Evolutionary conservation across 2,797 vertebrate species (phyloP).

Genomic region (Pantherophis alleghaniensis): DNA sequence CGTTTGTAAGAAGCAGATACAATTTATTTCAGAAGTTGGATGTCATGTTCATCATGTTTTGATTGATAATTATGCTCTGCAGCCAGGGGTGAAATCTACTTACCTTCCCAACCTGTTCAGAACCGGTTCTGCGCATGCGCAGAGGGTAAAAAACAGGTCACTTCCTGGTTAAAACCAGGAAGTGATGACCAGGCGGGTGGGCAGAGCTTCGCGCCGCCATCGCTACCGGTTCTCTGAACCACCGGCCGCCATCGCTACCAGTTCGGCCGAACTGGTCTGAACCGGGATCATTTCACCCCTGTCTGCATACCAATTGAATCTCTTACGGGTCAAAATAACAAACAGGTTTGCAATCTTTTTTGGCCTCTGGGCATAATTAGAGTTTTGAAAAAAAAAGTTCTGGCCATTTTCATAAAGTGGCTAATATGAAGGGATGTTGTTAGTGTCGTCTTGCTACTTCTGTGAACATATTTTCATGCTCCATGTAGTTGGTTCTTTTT

Average conservation of each 20-base stretch:
- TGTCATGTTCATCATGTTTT: background rate
- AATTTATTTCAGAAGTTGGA: background rate
- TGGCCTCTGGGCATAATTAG: slow-evolving; percentile 7
- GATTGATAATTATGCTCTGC: background rate
- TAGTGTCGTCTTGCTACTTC: background rate
- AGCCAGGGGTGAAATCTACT: background rate
- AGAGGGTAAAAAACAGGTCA: no score
- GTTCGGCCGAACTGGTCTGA: no score
- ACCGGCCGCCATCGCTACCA: no score
- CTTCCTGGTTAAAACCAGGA: no score
- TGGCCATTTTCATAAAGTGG: background rate
- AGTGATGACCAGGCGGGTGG: no score
- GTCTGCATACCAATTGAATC: background rate
- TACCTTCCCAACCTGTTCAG: no score
- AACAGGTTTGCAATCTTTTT: background rate
- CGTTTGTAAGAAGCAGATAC: slow-evolving; percentile 3
- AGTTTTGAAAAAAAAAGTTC: background rate
- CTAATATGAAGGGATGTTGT: background rate
- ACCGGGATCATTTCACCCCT: no score
- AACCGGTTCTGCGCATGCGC: no score
- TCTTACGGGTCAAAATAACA: background rate
- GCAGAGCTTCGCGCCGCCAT: no score
- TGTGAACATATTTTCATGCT: background rate
- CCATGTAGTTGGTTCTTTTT: background rate
- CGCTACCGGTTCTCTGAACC: no score